Base-by-base conservation (phyloP, 2,888 invertebrate species). In the Philaethria dido region DNA sequence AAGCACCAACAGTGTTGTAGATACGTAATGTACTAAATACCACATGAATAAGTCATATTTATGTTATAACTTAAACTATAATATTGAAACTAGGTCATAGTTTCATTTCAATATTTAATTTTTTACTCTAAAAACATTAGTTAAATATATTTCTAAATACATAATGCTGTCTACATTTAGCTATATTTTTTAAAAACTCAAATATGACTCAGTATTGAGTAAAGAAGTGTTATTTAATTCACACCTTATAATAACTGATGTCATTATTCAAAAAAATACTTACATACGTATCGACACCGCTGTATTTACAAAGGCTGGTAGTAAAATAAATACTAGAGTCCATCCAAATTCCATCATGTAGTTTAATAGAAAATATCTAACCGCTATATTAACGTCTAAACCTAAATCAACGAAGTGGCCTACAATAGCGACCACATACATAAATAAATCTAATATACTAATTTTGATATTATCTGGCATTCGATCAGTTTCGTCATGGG, bases 291-390 rank as follows among this genome's bases (percentile, higher is more conserved):
- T 93, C 61, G 96, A 96, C 62, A 97, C 94, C 13, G 94, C 94
- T 13, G 96, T 96, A 82, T 95, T 96, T 33, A 96, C 94, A 71
- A 96, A 90, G 0, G 96, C 96, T 55, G 97, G 96, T 74, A 96
- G 82, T 55, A 96, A 87, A 73, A 97, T 95, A 78, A 96, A 96
- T 42, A 92, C 93, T 54, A 95, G 81, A 0, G 97, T 97, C 86
- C 95, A 94, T 25, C 93, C 89, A 78, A 96, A 96, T 83, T 95
- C 95, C 62, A 88, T 87, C 71, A 92, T 86, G 77, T 94, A 91
- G 14, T 85, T 82, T 25, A 90, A 88, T 69, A 93, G 75, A 72
- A 93, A 94, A 80, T 96, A 96, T 78, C 94, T 91, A 70, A 94
- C 92, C 14, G 96, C 95, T 33, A 96, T 87, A 82, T 95, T 95